phyloP scores from a whole-genome alignment of 2,888 invertebrate genomes.

The Germaria angustata region DNA sequence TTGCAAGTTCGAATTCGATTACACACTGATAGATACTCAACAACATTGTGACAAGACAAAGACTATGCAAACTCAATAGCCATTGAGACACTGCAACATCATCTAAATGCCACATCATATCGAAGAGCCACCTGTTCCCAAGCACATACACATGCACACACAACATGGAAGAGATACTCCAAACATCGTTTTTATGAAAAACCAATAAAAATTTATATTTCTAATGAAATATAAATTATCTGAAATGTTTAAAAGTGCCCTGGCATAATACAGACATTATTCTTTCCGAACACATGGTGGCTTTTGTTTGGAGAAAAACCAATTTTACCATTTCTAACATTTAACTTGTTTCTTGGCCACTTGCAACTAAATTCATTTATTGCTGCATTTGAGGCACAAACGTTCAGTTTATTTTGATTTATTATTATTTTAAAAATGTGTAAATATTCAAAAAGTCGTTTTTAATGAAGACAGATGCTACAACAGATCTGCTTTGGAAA shows the following conservation, averaged over 20 bases:
- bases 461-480: background rate
- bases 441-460: background rate
- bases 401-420: conserved; percentile 12
- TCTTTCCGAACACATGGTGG: conserved; percentile 22
- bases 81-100: background rate
- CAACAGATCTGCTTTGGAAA: too few species aligned
- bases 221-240: conserved; percentile 1
- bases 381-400: background rate
- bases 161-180: too few species aligned
- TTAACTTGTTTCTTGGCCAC: background rate
- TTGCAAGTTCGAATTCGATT: background rate
- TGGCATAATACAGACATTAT: conserved; percentile 8
- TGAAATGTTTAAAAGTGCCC: background rate
- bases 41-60: background rate
- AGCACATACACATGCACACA: background rate
- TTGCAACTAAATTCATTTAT: background rate
- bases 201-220: conserved; percentile 6
- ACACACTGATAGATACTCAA: background rate
- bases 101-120: background rate
- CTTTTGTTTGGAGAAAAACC: background rate
- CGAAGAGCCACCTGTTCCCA: conserved; percentile 14
- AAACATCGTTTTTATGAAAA: background rate
- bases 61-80: background rate
- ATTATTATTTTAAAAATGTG: background rate
- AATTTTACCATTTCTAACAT: background rate